Conservation (phyloP, 2,888 invertebrate genomes). For the Phrixothrix hirtus region DNA sequence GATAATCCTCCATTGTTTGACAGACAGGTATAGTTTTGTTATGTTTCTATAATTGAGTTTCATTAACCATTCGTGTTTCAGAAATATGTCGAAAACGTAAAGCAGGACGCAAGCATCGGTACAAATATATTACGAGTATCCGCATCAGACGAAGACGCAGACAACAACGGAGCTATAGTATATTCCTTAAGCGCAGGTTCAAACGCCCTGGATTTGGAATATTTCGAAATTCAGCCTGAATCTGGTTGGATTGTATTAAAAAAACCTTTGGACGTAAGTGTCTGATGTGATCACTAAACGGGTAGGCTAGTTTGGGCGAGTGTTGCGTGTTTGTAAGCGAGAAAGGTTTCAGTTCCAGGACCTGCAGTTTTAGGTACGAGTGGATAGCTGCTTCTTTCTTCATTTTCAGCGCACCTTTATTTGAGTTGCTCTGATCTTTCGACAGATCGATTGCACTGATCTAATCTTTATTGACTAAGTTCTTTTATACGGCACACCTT, state of each 20-base stretch:
- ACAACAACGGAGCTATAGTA: constrained; percentile 93
- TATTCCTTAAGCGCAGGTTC: constrained; percentile 89
- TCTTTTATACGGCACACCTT: constrained; percentile 68
- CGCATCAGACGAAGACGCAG: constrained; percentile 95
- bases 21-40: constrained; percentile 74
- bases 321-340: constrained; percentile 31
- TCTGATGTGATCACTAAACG: constrained; percentile 40
- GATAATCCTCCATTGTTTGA: constrained; percentile 96
- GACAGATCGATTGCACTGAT: constrained; percentile 55
- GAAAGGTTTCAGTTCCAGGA: constrained; percentile 29
- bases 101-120: constrained; percentile 94
- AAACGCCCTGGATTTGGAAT: constrained; percentile 87
- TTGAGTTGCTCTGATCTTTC: constrained; percentile 64
- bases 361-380: constrained; percentile 35
- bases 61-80: constrained; percentile 54
- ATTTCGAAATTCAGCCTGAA: constrained; percentile 95
- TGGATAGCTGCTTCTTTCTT: constrained; percentile 64
- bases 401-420: constrained; percentile 73
- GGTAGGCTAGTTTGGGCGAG: constrained; percentile 35
- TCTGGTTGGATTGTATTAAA: constrained; percentile 96
- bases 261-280: constrained; percentile 96
- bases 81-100: constrained; percentile 97
- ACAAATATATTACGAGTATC: constrained; percentile 93
- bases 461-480: constrained; percentile 59
- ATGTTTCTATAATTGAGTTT: neutral